These are phyloP conservation scores for Cyprinodon variegatus DNA, from an alignment of 2,113 vertebrate species.

Conservation along the genomic window DNA sequence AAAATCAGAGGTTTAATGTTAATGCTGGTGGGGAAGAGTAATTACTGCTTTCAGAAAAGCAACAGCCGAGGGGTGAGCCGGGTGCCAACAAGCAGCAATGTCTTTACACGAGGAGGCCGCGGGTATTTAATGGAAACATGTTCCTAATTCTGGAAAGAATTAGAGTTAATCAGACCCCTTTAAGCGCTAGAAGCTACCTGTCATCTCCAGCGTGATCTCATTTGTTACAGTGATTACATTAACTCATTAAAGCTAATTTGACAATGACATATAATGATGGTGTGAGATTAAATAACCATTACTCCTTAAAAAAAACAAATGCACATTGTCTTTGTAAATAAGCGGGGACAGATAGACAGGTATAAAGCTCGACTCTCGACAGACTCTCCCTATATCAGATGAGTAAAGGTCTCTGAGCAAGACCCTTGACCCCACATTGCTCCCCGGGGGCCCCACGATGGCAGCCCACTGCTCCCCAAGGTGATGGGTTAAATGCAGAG, in stretches of 20 bases:
- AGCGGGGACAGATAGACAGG: background rate
- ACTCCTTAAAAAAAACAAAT: conserved; percentile 13
- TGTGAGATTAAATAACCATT: conserved; percentile 46
- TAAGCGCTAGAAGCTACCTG: conserved; percentile 25
- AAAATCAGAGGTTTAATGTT: background rate
- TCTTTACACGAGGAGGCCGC: background rate
- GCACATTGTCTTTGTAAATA: background rate
- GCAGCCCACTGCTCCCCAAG: too few relatives aligned
- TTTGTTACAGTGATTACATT: conserved; percentile 58
- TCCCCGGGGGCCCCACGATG: too few relatives aligned
- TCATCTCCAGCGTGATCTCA: conserved; percentile 30
- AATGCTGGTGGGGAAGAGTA: background rate
- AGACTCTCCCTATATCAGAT: too few relatives aligned
- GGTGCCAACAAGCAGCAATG: background rate
- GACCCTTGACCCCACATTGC: too few relatives aligned
- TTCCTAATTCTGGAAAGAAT: conserved; percentile 37
- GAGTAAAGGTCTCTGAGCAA: too few relatives aligned
- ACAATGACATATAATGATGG: conserved; percentile 46
- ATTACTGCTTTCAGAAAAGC: background rate
- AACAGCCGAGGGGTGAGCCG: background rate
- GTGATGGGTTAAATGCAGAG: too few relatives aligned
- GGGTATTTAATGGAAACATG: conserved; percentile 27
- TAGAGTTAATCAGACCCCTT: conserved; percentile 40
- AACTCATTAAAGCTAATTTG: conserved; percentile 50
- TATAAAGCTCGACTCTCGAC: background rate